Evolutionary conservation across 2,888 invertebrate genomes (phyloP).

Genomic region (Deilephila porcellus): DNA sequence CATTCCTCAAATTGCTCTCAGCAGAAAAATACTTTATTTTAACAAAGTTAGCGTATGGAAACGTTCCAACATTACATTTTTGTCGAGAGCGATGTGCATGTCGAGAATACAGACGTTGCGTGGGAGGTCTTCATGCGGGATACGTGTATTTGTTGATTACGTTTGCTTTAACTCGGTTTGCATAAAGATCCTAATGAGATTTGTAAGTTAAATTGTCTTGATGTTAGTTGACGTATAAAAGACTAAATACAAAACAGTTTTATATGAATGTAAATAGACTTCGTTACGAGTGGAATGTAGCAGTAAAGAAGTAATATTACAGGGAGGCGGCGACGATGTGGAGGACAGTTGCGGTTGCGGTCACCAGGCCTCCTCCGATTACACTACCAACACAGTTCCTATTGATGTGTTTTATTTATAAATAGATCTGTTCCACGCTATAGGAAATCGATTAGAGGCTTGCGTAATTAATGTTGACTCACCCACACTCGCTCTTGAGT

Average conservation of each 20-base stretch:
- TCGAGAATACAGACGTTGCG: slow-evolving; percentile 16
- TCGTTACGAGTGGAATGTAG: background rate
- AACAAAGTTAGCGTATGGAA: slow-evolving; percentile 38
- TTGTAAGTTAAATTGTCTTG: background rate
- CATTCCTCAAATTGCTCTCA: slow-evolving; percentile 48
- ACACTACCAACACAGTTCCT: slow-evolving; percentile 55
- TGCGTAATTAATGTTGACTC: slow-evolving; percentile 3
- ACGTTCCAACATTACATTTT: slow-evolving; percentile 30
- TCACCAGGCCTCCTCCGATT: slow-evolving; percentile 55
- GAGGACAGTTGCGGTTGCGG: slow-evolving; percentile 64
- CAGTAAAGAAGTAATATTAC: slow-evolving; percentile 41
- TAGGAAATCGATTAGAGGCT: slow-evolving; percentile 47
- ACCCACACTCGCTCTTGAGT: background rate
- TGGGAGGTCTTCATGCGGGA: slow-evolving; percentile 22
- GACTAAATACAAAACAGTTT: background rate
- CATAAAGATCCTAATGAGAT: background rate
- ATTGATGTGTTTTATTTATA: slow-evolving; percentile 47
- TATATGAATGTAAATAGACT: slow-evolving; percentile 4
- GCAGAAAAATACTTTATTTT: slow-evolving; percentile 36
- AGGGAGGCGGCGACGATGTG: slow-evolving; percentile 41
- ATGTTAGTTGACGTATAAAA: background rate
- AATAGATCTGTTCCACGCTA: slow-evolving; percentile 40
- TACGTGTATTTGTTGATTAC: background rate
- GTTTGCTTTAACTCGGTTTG: background rate
- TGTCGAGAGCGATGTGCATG: slow-evolving; percentile 1